These are phyloP conservation scores for Piliocolobus tephrosceles DNA, from an alignment of 2,113 vertebrate genomes.

Conservation along the genomic window DNA sequence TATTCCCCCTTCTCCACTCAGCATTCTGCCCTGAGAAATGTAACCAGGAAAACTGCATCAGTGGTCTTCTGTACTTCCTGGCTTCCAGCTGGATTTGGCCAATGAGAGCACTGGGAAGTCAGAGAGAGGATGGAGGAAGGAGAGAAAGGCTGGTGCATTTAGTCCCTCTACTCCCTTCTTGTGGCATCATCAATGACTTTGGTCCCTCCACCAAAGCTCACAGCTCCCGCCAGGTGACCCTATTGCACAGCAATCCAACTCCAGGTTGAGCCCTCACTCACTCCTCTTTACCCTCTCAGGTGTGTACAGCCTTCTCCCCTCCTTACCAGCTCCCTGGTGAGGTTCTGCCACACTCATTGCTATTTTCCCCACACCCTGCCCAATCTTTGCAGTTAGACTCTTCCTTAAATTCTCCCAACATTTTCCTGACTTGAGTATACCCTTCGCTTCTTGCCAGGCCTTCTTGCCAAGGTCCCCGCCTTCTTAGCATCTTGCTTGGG, in stretches of 20 bases:
- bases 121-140: background rate
- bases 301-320: background rate
- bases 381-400: background rate
- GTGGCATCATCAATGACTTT: background rate
- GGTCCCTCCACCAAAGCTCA: background rate
- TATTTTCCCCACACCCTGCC: fast-evolving
- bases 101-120: background rate
- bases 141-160: background rate
- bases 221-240: background rate
- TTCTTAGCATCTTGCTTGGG: background rate
- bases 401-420: background rate
- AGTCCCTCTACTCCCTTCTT: background rate
- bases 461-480: background rate
- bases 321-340: background rate
- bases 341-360: background rate
- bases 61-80: background rate
- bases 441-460: background rate
- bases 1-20: background rate
- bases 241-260: background rate
- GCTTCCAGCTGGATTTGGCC: background rate
- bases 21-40: background rate
- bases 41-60: background rate
- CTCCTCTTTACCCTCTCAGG: background rate
- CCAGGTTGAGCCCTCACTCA: background rate
- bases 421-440: no score